Percentiles rank a stretch among this genome's conserved stretches.
Conservation (phyloP, 2,113 vertebrate genomes). For the Orientallactaga bullata region DNA sequence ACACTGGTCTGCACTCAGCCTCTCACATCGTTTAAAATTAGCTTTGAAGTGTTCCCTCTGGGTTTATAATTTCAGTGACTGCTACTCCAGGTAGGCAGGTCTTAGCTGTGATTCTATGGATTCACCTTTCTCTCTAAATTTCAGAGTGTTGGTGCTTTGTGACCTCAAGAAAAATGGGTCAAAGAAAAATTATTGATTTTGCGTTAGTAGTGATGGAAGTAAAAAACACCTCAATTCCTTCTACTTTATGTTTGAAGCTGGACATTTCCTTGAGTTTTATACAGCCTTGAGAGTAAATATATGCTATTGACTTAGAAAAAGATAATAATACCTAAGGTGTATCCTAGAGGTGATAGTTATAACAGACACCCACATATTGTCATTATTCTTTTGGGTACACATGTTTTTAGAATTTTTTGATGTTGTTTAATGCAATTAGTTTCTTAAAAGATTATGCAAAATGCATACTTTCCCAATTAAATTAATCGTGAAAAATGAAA, state of each 20-base stretch:
- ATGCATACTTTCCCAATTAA: not conserved
- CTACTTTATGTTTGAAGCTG: not conserved
- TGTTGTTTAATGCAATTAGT: not conserved
- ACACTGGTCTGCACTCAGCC: not conserved
- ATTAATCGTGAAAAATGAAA: not conserved
- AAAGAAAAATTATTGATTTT: conserved; percentile 45
- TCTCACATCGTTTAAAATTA: not conserved
- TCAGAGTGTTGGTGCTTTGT: not conserved
- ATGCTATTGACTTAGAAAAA: not conserved
- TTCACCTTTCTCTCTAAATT: not conserved
- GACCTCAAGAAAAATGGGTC: not conserved
- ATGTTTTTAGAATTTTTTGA: conserved; percentile 17
- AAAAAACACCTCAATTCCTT: not conserved
- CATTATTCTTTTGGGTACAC: not conserved
- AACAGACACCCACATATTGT: not conserved
- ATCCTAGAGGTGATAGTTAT: not conserved
- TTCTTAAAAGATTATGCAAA: conserved; percentile 28
- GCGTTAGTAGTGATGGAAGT: not conserved
- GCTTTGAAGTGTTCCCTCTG: not conserved
- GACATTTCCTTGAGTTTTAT: not conserved
- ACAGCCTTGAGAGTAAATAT: not conserved
- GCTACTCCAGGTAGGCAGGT: not conserved
- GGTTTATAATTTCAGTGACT: not conserved
- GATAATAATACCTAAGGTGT: not conserved
- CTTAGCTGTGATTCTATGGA: not conserved